A percentile compares a stretch with the other conserved stretches of the same genome.
phyloP scores from a whole-genome alignment of 2,113 vertebrate species.

The Platycercus adscitus region DNA sequence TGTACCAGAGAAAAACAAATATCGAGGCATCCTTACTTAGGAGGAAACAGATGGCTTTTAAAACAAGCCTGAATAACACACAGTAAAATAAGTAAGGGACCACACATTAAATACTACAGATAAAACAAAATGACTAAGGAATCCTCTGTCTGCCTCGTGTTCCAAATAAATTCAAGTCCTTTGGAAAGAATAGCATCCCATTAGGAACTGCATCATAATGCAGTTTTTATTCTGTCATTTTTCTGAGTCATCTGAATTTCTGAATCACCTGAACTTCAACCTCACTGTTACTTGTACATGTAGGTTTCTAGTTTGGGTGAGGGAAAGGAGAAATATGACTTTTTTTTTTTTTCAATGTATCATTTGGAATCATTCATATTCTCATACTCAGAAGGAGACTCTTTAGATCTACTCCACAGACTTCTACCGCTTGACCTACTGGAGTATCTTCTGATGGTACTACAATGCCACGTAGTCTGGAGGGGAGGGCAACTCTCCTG shows the following conservation, averaged over 20 bases:
- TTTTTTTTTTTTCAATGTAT: background rate
- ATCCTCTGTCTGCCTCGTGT: background rate
- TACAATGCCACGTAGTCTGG: fast-evolving
- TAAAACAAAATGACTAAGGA: background rate
- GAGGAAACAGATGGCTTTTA: constrained; percentile 18
- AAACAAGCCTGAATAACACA: background rate
- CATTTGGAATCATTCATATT: background rate
- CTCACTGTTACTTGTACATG: background rate
- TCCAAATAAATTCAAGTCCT: background rate
- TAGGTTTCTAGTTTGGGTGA: constrained; percentile 5
- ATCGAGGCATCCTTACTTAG: background rate
- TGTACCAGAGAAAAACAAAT: background rate
- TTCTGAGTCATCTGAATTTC: constrained; percentile 50
- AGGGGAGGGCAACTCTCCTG: background rate
- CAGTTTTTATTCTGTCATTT: background rate
- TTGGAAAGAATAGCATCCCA: background rate
- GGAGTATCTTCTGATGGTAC: background rate
- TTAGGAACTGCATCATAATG: background rate
- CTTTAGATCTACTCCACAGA: background rate
- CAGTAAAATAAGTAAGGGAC: background rate
- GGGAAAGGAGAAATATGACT: background rate
- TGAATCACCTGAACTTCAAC: constrained; percentile 56
- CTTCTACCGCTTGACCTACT: background rate
- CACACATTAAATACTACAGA: background rate
- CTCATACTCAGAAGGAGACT: background rate